Base-by-base conservation (phyloP, 2,797 vertebrate species). In the Bryconaethiops microstoma region DNA sequence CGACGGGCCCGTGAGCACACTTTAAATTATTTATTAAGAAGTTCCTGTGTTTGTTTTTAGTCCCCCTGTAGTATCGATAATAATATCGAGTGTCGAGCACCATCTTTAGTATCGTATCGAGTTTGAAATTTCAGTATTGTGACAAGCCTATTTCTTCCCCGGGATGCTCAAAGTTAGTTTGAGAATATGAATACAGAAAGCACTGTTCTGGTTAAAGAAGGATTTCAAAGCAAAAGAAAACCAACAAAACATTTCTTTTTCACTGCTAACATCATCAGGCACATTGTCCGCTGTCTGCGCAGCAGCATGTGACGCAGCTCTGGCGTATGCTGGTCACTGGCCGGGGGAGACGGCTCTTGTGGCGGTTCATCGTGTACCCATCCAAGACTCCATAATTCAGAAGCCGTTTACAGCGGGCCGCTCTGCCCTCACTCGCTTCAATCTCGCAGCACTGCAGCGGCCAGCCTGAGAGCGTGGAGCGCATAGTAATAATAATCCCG, bases 401-500 rank as follows among this genome's bases (percentile, higher is more conserved):
- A 25, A 76, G 25, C 57, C 23, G 62, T 77, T 77, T 62, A 25
- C 64, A 52, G 76, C 57, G 63, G 76, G 60, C 60, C 25, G 48
- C 62, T 63, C 40, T 35, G 76, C 64, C 59, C 52, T 78, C 71
- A 7, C 54, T 64, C 29, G 35, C 74, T 78, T 84, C 74, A 74
- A 71, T 81, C 68, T 83, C 45, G 62, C 55, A 76, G 77, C 29
- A 12, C 75, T 60, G 78, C 72, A 65, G 75, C 69, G 67, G 79
- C 70, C 65, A 62, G 78, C 55, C 40, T 40, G 50, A 74, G 77
- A 74, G 76, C 81, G 50, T 72, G 74, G 67, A 81, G 81, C 76
- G 73, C 71, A 83, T 79, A 86, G 81, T 85, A 85, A 83, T 86
- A 86, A 83, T 85, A 87, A 85, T 84, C 77, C 74, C 9, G 2